phyloP scores from a whole-genome alignment of 2,888 invertebrate species.

The Acronicta aceris region DNA sequence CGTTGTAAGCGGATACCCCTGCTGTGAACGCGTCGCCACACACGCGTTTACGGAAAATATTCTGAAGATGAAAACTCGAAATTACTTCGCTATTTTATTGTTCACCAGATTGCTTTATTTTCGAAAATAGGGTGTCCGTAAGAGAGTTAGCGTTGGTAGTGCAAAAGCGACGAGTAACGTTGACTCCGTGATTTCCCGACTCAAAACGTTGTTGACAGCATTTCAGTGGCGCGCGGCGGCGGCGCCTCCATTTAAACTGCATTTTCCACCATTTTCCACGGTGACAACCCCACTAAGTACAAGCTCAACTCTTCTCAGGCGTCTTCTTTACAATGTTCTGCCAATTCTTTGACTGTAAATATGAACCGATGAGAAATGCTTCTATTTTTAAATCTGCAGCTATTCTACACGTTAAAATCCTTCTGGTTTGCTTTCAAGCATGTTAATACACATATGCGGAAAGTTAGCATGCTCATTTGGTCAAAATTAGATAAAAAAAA shows the following conservation, averaged over 20 bases:
- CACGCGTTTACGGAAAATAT: neutral
- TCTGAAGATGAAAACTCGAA: neutral
- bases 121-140: slow-evolving; percentile 5
- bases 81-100: neutral
- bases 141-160: slow-evolving; percentile 2
- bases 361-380: slow-evolving; percentile 16
- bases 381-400: too few species aligned
- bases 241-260: slow-evolving; percentile 23
- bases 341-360: slow-evolving; percentile 39
- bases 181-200: slow-evolving; percentile 16
- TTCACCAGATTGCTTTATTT: slow-evolving; percentile 3
- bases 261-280: slow-evolving; percentile 22
- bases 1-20: slow-evolving; percentile 3
- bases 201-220: slow-evolving; percentile 35
- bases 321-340: slow-evolving; percentile 33
- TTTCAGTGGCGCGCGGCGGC: slow-evolving; percentile 19
- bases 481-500: too few species aligned
- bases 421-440: too few species aligned
- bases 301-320: slow-evolving; percentile 7
- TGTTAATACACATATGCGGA: too few species aligned
- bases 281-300: slow-evolving; percentile 22
- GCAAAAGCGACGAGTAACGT: slow-evolving; percentile 6
- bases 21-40: slow-evolving; percentile 3
- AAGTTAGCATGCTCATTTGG: too few species aligned
- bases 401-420: too few species aligned